A percentile compares a stretch with the other conserved stretches of the same genome.
phyloP scores from a whole-genome alignment of 2,797 vertebrate genomes.

The Helarctos malayanus region DNA sequence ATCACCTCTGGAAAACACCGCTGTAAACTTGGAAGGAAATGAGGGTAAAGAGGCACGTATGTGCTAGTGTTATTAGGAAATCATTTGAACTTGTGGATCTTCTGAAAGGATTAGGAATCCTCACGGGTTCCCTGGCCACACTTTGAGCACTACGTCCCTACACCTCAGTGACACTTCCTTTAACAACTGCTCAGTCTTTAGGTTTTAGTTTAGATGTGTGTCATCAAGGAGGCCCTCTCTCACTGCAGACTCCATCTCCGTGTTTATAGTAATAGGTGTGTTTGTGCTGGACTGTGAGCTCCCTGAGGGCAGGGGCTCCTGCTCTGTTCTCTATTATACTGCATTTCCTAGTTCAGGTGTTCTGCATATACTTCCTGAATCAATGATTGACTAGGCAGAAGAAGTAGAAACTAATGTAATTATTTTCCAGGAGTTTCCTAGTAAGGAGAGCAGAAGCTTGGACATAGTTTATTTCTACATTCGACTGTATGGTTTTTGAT shows the following conservation, averaged over 20 bases:
- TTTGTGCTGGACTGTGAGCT: background rate
- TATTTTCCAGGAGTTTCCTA: background rate
- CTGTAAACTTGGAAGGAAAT: background rate
- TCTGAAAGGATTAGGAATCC: background rate
- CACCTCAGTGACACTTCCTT: background rate
- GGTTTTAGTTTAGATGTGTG: background rate
- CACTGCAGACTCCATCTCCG: background rate
- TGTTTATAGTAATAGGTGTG: background rate
- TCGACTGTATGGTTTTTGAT: background rate
- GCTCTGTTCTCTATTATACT: background rate
- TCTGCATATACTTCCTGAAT: background rate
- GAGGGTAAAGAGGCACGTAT: background rate
- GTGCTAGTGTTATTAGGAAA: background rate
- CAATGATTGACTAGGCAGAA: background rate
- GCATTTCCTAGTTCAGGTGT: background rate
- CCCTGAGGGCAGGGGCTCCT: background rate
- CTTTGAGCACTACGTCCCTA: background rate
- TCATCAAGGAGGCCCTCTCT: background rate
- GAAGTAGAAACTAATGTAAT: background rate
- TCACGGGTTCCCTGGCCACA: background rate
- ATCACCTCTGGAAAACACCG: background rate
- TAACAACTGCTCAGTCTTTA: background rate
- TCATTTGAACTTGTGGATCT: background rate
- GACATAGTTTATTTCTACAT: background rate
- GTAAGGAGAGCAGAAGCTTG: background rate